Conservation (phyloP, 2,888 invertebrate genomes). For the Rhogogaster chlorosoma region DNA sequence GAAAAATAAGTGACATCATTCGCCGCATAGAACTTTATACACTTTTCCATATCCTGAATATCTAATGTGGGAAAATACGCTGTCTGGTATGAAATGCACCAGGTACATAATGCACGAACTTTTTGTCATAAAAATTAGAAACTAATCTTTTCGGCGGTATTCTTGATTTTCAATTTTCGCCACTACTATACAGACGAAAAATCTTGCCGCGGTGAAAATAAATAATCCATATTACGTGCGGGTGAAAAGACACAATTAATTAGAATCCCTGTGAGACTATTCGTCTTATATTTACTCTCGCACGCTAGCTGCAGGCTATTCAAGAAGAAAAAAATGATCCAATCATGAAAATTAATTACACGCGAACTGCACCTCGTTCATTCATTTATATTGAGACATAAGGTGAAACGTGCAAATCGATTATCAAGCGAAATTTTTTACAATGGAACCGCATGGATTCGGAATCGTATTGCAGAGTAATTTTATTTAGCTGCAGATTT, state of each 20-base stretch:
- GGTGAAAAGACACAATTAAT: background rate
- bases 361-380: background rate
- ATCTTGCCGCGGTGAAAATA: background rate
- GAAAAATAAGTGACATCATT: background rate
- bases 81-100: background rate
- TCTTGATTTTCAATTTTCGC: background rate
- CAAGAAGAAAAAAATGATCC: conserved; percentile 20
- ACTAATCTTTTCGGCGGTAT: background rate
- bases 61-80: background rate
- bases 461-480: background rate
- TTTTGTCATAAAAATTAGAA: conserved; percentile 1
- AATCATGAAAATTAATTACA: conserved; percentile 17
- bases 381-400: conserved; percentile 4
- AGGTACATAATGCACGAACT: background rate
- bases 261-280: conserved; percentile 10
- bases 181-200: background rate
- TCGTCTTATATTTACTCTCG: background rate
- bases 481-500: background rate
- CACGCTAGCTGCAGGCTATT: background rate
- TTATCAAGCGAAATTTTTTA: background rate
- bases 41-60: background rate
- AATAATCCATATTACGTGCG: background rate
- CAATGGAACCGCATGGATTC: background rate
- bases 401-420: conserved; percentile 3
- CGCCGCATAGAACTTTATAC: background rate